phyloP scores from a whole-genome alignment of 1,140 invertebrate genomes.

The Calliphora vicina region DNA sequence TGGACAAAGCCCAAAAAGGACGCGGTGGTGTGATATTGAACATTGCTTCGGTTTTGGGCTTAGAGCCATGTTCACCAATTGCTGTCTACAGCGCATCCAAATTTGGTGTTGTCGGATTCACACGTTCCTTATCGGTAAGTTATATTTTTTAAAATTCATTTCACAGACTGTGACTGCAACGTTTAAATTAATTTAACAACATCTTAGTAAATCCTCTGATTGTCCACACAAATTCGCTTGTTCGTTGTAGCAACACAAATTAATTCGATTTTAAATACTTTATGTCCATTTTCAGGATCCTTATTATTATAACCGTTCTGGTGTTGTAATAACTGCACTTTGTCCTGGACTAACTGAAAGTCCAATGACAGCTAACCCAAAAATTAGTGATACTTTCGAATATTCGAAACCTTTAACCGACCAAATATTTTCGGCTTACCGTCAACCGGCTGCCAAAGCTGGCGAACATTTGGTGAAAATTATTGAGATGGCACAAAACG shows the following conservation, averaged over 20 bases:
- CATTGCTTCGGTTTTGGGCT: constrained; percentile 66
- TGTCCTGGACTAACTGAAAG: constrained; percentile 40
- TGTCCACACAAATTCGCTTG: background rate
- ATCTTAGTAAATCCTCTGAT: too few relatives aligned
- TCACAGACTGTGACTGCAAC: background rate
- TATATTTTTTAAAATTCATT: background rate
- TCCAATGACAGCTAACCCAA: constrained; percentile 25
- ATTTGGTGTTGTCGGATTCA: constrained; percentile 40
- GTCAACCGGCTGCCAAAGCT: constrained; percentile 33
- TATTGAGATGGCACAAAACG: constrained; percentile 32
- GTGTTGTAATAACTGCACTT: constrained; percentile 36
- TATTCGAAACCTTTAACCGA: constrained; percentile 34
- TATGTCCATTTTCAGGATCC: constrained; percentile 29
- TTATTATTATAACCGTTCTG: constrained; percentile 35
- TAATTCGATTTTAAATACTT: background rate
- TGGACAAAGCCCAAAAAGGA: constrained; percentile 70
- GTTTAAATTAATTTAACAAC: too few relatives aligned
- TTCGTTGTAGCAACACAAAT: background rate
- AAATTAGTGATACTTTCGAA: constrained; percentile 37
- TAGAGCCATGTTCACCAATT: constrained; percentile 34
- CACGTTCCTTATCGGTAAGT: constrained; percentile 39
- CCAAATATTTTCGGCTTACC: constrained; percentile 6
- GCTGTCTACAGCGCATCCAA: constrained; percentile 41
- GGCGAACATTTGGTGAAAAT: constrained; percentile 35
- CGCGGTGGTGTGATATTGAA: constrained; percentile 73